Percentiles rank a stretch among this genome's conserved stretches.
These are phyloP conservation scores for Ephialtes manifestator DNA, from an alignment of 2,888 invertebrate genomes.

Conservation along the genomic window DNA sequence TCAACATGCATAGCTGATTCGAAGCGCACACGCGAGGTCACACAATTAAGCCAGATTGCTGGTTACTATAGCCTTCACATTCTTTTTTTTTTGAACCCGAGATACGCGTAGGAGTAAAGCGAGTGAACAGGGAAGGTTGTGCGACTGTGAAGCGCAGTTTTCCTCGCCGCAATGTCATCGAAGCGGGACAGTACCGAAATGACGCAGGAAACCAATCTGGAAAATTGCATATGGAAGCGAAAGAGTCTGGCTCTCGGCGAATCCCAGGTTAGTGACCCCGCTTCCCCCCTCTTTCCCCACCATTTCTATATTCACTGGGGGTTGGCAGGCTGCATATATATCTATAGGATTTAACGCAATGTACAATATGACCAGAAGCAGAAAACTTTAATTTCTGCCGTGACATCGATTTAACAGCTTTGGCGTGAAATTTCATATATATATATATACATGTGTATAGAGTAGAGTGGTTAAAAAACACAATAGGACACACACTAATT, in stretches of 20 bases:
- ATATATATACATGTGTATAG: too few species aligned
- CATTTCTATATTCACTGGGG: not conserved
- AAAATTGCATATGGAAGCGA: conserved; percentile 72
- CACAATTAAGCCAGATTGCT: conserved; percentile 60
- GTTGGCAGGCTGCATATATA: conserved; percentile 2
- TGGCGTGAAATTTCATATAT: conserved; percentile 14
- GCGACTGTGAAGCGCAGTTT: not conserved
- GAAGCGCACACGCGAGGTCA: conserved; percentile 49
- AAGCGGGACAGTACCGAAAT: conserved; percentile 64
- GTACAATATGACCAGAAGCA: conserved; percentile 30
- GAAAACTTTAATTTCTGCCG: conserved; percentile 71
- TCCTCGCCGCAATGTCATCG: conserved; percentile 60
- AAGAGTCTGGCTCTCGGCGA: conserved; percentile 24
- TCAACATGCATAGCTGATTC: conserved; percentile 27
- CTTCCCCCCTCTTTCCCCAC: not conserved
- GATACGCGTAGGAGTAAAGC: conserved; percentile 15
- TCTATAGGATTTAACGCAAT: conserved; percentile 27
- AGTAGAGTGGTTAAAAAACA: too few species aligned
- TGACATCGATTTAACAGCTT: conserved; percentile 57
- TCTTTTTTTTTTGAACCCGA: conserved; percentile 25
- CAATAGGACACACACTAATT: too few species aligned
- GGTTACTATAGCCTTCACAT: conserved; percentile 3
- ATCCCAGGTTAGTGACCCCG: not conserved
- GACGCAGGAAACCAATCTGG: conserved; percentile 73
- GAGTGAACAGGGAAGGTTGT: conserved; percentile 1